Evolutionary conservation across 2,113 vertebrate genomes (phyloP), one percentile per base, ranked within the genome.

Genomic region (Vulpes vulpes): DNA sequence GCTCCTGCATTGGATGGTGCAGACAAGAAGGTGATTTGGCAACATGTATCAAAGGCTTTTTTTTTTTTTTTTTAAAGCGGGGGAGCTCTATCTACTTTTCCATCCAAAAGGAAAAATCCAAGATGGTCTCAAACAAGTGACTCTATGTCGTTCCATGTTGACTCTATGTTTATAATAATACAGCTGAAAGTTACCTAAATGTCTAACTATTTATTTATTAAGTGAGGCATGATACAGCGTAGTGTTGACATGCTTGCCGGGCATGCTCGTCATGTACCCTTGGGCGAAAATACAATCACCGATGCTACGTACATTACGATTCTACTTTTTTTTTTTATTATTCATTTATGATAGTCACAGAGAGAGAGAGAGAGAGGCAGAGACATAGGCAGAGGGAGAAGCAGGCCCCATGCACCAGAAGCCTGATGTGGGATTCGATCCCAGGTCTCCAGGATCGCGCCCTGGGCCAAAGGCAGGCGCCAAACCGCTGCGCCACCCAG

Each of bases 41-140:
- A 91, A 53, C 22, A 25, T 74, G 8, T 79, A 38, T 83, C 65
- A 62, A 38, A 49, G 95, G 19, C 35, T 96, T 89, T 43, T 43
- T 43, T 43, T 43, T 43, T 43, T 43, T 43, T 43, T 43, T 43
- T 43, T 43, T 43, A 5, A 5, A 1, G 43, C 5, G 43, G 43
- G 43, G 43, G 43, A 5, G 43, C 43, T 92, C 35, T 35, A 35
- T 35, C 65, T 85, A 4, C 67, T 79, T 96, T 96, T 83, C 62
- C 16, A 73, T 55, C 62, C 9, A n/a, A 82, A 86, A 91, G 78
- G 76, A 78, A 96, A 92, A 93, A 64, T 65, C 12, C 90, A 96
- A 85, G 78, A 85, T 16, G 53, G 35, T 53, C 69, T 25, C 49
- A 32, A 62, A 80, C 49, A 76, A 92, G 19, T 59, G 16, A 69